Evolutionary conservation across 2,113 vertebrate genomes (phyloP).

Genomic region (Pelmatolapia mariae): DNA sequence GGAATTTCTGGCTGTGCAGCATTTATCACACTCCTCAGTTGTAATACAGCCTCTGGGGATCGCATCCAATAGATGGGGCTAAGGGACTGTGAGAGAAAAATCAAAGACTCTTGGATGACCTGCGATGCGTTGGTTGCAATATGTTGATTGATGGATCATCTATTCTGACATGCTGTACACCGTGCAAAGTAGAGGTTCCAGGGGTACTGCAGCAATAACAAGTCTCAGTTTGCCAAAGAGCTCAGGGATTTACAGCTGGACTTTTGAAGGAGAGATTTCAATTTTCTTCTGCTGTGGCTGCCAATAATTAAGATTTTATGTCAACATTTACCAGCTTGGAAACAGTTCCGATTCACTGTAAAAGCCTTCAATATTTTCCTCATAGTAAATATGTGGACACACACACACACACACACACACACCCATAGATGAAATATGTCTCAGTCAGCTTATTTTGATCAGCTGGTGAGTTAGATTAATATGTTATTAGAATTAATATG

Average conservation of each 20-base stretch:
- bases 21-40: not conserved
- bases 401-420: not conserved
- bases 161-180: not conserved
- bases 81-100: not conserved
- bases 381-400: not conserved
- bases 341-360: not conserved
- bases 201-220: not conserved
- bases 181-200: not conserved
- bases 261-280: not conserved
- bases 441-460: not conserved
- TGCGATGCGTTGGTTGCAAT: not conserved
- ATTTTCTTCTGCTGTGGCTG: not conserved
- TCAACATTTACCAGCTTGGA: not conserved
- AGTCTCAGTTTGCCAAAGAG: not conserved
- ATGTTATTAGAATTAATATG: not conserved
- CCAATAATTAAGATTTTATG: not conserved
- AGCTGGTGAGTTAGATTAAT: not conserved
- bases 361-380: not conserved
- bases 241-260: not conserved
- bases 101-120: not conserved
- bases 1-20: not conserved
- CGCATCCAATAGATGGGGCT: slow-evolving; percentile 15
- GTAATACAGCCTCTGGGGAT: not conserved
- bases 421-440: not conserved
- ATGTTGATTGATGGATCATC: not conserved